Percentiles rank a stretch among this genome's conserved stretches.
These are phyloP conservation scores for Agapetus fuscipes DNA, from an alignment of 2,888 invertebrate species.

Conservation along the genomic window DNA sequence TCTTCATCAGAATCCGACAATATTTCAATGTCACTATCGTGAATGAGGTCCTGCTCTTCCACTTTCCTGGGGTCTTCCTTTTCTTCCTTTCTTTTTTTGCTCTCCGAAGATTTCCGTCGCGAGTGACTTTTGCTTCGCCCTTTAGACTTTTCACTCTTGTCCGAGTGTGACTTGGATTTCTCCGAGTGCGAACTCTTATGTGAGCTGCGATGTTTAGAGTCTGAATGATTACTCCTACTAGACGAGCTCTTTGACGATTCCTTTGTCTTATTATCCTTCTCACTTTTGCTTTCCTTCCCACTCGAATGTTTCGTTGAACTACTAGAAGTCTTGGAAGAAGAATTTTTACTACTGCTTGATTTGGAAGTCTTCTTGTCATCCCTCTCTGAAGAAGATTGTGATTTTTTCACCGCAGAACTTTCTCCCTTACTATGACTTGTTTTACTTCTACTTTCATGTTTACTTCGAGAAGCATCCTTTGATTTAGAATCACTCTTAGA, in stretches of 20 bases:
- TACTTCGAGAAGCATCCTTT: neutral
- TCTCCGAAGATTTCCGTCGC: neutral
- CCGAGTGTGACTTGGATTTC: neutral
- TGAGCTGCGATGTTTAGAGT: conserved; percentile 7
- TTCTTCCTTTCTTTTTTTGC: conserved; percentile 3
- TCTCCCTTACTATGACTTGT: conserved; percentile 11
- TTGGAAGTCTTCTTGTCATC: conserved; percentile 15
- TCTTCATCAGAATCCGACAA: conserved; percentile 53
- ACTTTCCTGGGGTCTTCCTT: too few species aligned
- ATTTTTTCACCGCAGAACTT: conserved; percentile 9
- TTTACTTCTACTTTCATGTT: conserved; percentile 20
- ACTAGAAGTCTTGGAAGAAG: conserved; percentile 25
- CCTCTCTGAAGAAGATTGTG: conserved; percentile 7
- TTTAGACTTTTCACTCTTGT: neutral
- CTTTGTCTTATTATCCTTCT: conserved; percentile 22
- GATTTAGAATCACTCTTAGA: neutral
- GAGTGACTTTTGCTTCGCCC: conserved; percentile 6
- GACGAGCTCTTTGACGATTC: conserved; percentile 13
- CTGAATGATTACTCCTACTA: conserved; percentile 17
- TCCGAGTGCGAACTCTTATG: neutral
- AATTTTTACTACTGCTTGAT: conserved; percentile 25
- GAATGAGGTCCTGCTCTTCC: neutral
- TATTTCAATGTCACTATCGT: conserved; percentile 26
- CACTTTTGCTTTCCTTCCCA: conserved; percentile 23
- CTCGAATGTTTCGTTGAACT: conserved; percentile 4